Conservation (phyloP, 2,888 invertebrate species). For the Calameuta pallipes region DNA sequence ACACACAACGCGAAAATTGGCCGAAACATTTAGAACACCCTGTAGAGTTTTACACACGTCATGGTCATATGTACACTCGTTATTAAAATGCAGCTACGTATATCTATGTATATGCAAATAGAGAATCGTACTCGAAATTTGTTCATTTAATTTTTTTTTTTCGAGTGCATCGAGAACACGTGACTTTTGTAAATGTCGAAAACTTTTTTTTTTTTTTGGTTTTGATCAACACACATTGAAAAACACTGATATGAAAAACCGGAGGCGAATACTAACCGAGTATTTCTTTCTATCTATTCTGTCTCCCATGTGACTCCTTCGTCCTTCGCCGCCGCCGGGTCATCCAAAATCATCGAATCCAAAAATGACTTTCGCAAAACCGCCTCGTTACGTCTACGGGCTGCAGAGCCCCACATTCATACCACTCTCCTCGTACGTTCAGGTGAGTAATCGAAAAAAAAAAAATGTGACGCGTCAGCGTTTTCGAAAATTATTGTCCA, state of each 20-base stretch:
- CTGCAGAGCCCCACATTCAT: slow-evolving; percentile 44
- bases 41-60: no score
- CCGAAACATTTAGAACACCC: slow-evolving; percentile 31
- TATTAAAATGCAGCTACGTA: no score
- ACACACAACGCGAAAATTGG: slow-evolving; percentile 60
- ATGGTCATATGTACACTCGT: no score
- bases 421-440: slow-evolving; percentile 52
- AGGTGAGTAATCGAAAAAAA: slow-evolving; percentile 50
- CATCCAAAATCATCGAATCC: slow-evolving; percentile 26
- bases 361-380: slow-evolving; percentile 1
- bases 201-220: no score
- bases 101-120: no score
- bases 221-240: no score
- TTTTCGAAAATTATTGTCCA: no score
- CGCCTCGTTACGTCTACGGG: not conserved
- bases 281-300: slow-evolving; percentile 55
- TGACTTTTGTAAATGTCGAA: not conserved
- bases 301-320: slow-evolving; percentile 52
- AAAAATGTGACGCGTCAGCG: no score
- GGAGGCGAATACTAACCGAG: slow-evolving; percentile 44
- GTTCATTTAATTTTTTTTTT: not conserved
- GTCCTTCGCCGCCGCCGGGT: slow-evolving; percentile 42
- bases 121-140: no score
- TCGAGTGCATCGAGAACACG: not conserved
- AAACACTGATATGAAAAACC: not conserved